Conservation (phyloP, 1,140 invertebrate species). For the Bombus waltoni region DNA sequence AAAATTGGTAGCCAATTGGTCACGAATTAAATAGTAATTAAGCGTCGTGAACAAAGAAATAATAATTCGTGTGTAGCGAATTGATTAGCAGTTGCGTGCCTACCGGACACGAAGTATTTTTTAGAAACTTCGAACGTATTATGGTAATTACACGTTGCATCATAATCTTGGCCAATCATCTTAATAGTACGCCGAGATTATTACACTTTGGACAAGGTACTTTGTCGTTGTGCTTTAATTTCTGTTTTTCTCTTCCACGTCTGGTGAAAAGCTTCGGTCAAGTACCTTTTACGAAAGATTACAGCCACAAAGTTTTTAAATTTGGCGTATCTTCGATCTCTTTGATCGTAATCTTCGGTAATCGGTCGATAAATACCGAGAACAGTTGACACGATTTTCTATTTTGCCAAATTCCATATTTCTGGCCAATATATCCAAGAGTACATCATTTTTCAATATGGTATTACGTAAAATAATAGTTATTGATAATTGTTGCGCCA, state of each 20-base stretch:
- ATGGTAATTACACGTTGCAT: background rate
- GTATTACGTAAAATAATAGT: too few species aligned
- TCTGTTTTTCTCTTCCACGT: background rate
- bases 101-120: background rate
- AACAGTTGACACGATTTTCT: too few species aligned
- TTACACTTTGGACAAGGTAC: too few species aligned
- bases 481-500: too few species aligned
- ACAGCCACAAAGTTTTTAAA: background rate
- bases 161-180: background rate
- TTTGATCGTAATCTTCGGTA: background rate
- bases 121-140: background rate
- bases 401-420: too few species aligned
- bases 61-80: background rate
- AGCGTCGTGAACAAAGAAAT: too few species aligned
- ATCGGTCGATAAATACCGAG: too few species aligned
- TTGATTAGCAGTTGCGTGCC: background rate
- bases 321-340: background rate
- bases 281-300: background rate
- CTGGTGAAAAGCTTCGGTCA: background rate
- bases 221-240: background rate
- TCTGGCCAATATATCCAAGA: too few species aligned
- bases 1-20: too few species aligned
- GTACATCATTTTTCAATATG: too few species aligned
- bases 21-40: too few species aligned
- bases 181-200: background rate